Percentiles rank a stretch among this genome's conserved stretches.
phyloP scores from a whole-genome alignment of 2,888 invertebrate genomes.

The Serrognathus titanus region DNA sequence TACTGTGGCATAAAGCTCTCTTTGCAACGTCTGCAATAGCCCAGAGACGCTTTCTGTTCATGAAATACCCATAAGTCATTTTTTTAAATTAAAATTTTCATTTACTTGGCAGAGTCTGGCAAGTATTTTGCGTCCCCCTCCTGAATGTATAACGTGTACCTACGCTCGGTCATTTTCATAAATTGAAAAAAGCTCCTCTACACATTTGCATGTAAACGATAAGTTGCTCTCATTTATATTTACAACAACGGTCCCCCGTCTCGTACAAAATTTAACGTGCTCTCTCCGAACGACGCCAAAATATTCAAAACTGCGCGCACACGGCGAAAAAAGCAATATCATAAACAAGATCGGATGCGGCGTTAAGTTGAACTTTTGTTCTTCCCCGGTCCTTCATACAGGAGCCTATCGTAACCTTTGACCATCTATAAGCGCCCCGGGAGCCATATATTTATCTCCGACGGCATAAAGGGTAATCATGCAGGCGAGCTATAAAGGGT shows the following conservation, averaged over 20 bases:
- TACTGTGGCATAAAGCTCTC: too few relatives aligned
- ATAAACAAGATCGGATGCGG: not conserved
- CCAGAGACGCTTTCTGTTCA: too few relatives aligned
- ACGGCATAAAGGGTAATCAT: constrained; percentile 20
- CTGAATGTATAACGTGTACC: too few relatives aligned
- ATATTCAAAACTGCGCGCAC: not conserved
- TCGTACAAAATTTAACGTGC: not conserved
- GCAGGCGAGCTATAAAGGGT: constrained; percentile 20
- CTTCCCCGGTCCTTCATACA: not conserved
- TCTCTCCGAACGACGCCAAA: not conserved
- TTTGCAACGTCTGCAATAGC: too few relatives aligned
- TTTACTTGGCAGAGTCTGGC: too few relatives aligned
- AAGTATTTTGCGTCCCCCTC: too few relatives aligned
- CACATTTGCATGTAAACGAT: not conserved
- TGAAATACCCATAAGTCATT: too few relatives aligned
- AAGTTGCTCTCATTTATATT: too few relatives aligned
- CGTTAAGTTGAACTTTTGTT: not conserved
- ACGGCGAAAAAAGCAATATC: not conserved
- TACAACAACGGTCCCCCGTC: not conserved
- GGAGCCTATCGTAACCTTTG: constrained; percentile 17
- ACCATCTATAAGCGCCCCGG: constrained; percentile 19
- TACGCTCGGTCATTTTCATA: not conserved
- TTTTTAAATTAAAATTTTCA: too few relatives aligned
- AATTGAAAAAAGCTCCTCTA: not conserved
- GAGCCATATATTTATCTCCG: constrained; percentile 15